phyloP scores from a whole-genome alignment of 2,888 invertebrate species.

The Eupsilia transversa region DNA sequence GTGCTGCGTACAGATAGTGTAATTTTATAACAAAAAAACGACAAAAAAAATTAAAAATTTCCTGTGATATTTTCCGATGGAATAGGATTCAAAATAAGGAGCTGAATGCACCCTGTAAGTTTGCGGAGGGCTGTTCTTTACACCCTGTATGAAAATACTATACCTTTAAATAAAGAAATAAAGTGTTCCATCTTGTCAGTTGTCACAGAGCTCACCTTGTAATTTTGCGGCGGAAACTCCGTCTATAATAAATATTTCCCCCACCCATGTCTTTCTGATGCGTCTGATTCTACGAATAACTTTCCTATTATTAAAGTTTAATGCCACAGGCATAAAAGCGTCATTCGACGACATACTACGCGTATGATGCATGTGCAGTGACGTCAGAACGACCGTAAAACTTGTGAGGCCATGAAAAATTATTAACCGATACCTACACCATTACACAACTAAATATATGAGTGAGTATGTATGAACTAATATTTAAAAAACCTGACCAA shows the following conservation, averaged over 20 bases:
- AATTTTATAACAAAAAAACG: no score
- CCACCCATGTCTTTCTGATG: conserved; percentile 5
- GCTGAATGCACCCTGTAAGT: no score
- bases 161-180: no score
- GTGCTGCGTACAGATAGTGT: no score
- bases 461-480: no score
- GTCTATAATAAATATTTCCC: conserved; percentile 8
- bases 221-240: conserved; percentile 4
- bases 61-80: no score
- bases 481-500: neutral
- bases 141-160: no score
- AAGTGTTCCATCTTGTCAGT: conserved; percentile 7
- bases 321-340: conserved; percentile 11
- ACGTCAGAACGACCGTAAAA: conserved; percentile 30
- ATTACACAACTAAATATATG: neutral
- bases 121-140: no score
- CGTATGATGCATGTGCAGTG: conserved; percentile 30
- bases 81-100: no score
- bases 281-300: conserved; percentile 31
- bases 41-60: no score
- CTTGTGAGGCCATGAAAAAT: conserved; percentile 11
- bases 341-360: conserved; percentile 8
- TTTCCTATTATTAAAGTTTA: conserved; percentile 29
- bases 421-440: conserved; percentile 4
- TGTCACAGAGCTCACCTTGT: conserved; percentile 10